Evolutionary conservation across 2,113 vertebrate genomes (phyloP), one percentile per base, ranked within the genome.

Genomic region (Numenius arquata): DNA sequence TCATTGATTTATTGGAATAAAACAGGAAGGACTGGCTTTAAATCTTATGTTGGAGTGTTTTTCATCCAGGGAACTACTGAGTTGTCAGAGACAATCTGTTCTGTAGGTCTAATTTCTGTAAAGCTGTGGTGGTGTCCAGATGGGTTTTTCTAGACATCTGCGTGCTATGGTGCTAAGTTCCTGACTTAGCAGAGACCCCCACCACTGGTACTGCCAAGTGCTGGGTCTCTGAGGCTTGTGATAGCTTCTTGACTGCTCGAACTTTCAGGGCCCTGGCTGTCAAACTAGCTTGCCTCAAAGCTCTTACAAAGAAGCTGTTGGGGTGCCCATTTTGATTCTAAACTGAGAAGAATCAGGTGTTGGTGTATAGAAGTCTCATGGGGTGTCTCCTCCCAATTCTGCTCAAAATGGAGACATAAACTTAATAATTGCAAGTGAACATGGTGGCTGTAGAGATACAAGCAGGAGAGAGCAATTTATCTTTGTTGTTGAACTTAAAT

Each of bases 91-190:
- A 36, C 26, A 41, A 21, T 25, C 22, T 72, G 13, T 32, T 80
- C 50, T 52, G 16, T 19, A 62, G 41, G 29, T 66, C 36, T 52
- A 25, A 47, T 9, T 52, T 52, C 58, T 67, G 8, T 62, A 47
- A 72, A 63, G 20, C 1, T 41, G 23, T 67, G 20, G 8, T 70
- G 15, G 40, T 56, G 10, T 50, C 27, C 30, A 36, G 78, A 36
- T 5, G 27, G 22, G 14, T 19, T 56, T 67, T 63, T 41, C 20
- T 53, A 59, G 38, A 40, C 5, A 29, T 27, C 6, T 63, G 11
- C 14, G 14, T 3, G 2, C 8, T 59, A 5, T 0, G 2, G 27
- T 48, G 27, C 6, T 10, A n/a, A 71, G 48, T 47, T 68, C 27
- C 52, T 59, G 16, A 32, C 17, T 47, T 41, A 58, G 15, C 36